Conservation (phyloP, 2,113 vertebrate species). For the Pampusana beccarii region DNA sequence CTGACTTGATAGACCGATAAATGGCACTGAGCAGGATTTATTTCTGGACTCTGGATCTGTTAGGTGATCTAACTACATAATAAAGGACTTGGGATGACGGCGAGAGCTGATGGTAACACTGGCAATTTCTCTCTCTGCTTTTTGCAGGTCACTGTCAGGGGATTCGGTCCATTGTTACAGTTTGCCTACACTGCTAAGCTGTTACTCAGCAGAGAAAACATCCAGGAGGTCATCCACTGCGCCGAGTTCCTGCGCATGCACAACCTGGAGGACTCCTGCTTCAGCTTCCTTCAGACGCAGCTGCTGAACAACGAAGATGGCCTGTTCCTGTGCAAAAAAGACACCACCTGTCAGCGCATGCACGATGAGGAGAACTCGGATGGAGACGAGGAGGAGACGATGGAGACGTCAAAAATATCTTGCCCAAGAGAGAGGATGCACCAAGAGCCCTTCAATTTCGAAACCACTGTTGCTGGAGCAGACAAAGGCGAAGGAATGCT, state of each 20-base stretch:
- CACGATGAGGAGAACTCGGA: constrained; percentile 81
- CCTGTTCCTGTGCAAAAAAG: constrained; percentile 88
- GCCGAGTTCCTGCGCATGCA: constrained; percentile 98
- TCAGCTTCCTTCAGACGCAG: constrained; percentile 97
- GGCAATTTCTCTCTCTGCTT: constrained; percentile 79
- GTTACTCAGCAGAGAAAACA: constrained; percentile 98
- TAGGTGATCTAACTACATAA: constrained; percentile 73
- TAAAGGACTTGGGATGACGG: constrained; percentile 73
- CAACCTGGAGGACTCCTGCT: constrained; percentile 99
- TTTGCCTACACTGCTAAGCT: constrained; percentile 99
- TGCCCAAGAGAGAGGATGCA: constrained; percentile 82
- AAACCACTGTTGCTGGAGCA: constrained; percentile 70
- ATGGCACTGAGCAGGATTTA: constrained; percentile 74
- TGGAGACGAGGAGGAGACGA: constrained; percentile 82
- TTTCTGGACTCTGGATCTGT: constrained; percentile 75
- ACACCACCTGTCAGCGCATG: constrained; percentile 77
- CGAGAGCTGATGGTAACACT: constrained; percentile 82
- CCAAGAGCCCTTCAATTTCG: constrained; percentile 79
- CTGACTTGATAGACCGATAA: constrained; percentile 74
- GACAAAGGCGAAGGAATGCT: constrained; percentile 80
- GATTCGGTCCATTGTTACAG: constrained; percentile 97
- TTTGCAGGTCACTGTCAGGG: constrained; percentile 95
- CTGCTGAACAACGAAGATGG: constrained; percentile 92
- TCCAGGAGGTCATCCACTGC: constrained; percentile 98
- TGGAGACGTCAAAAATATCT: constrained; percentile 81